Evolutionary conservation across 2,888 invertebrate species (phyloP).

Genomic region (Anoplius nigerrimus): DNA sequence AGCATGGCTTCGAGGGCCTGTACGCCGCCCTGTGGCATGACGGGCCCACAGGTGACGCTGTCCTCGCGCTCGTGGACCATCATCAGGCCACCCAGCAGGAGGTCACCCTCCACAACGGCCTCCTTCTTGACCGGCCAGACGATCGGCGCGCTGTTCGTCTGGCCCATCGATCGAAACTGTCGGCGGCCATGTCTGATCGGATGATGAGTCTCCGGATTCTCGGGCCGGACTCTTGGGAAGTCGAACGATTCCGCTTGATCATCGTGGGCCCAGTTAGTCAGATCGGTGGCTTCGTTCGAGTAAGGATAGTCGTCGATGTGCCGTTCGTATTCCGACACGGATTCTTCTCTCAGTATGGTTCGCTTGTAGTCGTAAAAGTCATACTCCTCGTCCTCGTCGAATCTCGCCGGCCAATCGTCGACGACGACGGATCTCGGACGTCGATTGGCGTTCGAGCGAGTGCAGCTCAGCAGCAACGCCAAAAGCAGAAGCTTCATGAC

Average conservation of each 20-base stretch:
- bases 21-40: constrained; percentile 92
- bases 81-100: constrained; percentile 92
- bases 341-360: not conserved
- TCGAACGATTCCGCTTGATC: not conserved
- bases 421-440: constrained; percentile 20
- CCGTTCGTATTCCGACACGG: no score
- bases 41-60: constrained; percentile 86
- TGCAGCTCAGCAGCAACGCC: constrained; percentile 53
- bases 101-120: constrained; percentile 90
- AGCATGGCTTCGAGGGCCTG: constrained; percentile 93
- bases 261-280: not conserved
- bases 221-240: constrained; percentile 27
- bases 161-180: constrained; percentile 61
- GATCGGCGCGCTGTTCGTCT: constrained; percentile 59
- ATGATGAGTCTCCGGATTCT: constrained; percentile 64
- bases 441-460: constrained; percentile 53
- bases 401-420: not conserved
- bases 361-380: not conserved
- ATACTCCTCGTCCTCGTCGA: constrained; percentile 1
- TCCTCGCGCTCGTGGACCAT: constrained; percentile 94
- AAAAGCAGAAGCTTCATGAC: constrained; percentile 65
- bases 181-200: constrained; percentile 65
- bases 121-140: constrained; percentile 91
- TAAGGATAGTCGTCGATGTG: not conserved
- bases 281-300: not conserved